Base-by-base conservation (phyloP, 2,113 vertebrate species). In the Garra rufa region DNA sequence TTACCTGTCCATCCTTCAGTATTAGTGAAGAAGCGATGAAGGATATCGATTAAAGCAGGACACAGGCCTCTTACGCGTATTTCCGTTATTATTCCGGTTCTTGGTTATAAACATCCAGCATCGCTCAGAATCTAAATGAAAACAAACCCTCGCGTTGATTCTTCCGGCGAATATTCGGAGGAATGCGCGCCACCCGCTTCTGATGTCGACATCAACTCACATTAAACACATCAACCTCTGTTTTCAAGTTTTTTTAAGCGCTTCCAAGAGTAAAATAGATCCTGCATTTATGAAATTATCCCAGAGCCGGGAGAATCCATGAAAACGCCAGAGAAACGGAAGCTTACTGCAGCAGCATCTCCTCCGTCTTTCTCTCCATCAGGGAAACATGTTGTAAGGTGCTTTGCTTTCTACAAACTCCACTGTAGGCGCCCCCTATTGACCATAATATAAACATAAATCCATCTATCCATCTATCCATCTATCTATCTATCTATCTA, bases 1-100 rank as follows among this genome's bases (percentile, higher is more conserved):
- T 90, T 91, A 93, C 94, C 92, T 93, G 90, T 82, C 70, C 21
- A 83, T 59, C 73, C 73, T 84, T 77, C 73, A 77, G 69, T 83
- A n/a, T n/a, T n/a, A 85, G 89, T 81, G 89, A 19, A 81, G 70
- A 55, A 21, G 19, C 4, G 21, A 26, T 9, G 24, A 19, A 4
- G n/a, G 17, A 24, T 24, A 4, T 21, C 19, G 17, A 9, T 71
- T 24, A n/a, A 71, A 44, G 19, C n/a, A 44, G 46, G 8, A 21
- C 70, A 34, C 15, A 34, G 41, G 63, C 52, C 55, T 73, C 84
- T 71, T 70, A 34, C 48, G 46, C 26, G 41, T 61, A 26, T 48
- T 21, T 30, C 3, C 21, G 34, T 41, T 3, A 8, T 83, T 75
- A 55, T 48, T 38, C 4, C 76, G 6, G 6, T 15, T 43, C 4